These are phyloP conservation scores for Oryctes rhinoceros DNA, from an alignment of 1,140 invertebrate species.

Conservation along the genomic window DNA sequence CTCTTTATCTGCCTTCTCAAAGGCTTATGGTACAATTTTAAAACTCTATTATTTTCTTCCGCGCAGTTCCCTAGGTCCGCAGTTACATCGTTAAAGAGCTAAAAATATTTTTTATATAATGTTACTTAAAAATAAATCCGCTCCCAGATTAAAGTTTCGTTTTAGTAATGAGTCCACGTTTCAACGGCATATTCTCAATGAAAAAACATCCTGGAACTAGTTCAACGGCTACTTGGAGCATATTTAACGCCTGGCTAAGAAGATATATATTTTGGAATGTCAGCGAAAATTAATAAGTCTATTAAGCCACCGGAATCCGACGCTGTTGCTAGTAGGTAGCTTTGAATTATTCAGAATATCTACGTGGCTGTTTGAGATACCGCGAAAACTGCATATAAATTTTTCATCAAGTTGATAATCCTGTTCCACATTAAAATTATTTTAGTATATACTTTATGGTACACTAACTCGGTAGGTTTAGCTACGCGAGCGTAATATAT, in stretches of 20 bases:
- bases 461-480: no score
- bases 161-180: not conserved
- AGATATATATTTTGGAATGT: not conserved
- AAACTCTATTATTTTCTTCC: no score
- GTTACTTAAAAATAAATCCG: slow-evolving; percentile 4
- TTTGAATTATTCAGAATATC: not conserved
- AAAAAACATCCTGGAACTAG: slow-evolving; percentile 12
- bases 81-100: not conserved
- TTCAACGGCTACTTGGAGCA: not conserved
- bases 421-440: not conserved
- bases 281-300: not conserved
- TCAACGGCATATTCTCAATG: not conserved
- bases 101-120: slow-evolving; percentile 5
- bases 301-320: not conserved
- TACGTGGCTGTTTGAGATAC: not conserved
- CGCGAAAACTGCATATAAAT: not conserved
- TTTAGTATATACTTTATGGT: no score
- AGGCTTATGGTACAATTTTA: no score
- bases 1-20: no score
- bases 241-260: not conserved
- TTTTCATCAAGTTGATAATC: not conserved
- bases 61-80: no score
- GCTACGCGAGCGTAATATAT: no score
- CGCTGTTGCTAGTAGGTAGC: not conserved
- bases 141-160: not conserved